These are phyloP conservation scores for Okapia johnstoni DNA, from an alignment of 2,113 vertebrate species.

Conservation along the genomic window DNA sequence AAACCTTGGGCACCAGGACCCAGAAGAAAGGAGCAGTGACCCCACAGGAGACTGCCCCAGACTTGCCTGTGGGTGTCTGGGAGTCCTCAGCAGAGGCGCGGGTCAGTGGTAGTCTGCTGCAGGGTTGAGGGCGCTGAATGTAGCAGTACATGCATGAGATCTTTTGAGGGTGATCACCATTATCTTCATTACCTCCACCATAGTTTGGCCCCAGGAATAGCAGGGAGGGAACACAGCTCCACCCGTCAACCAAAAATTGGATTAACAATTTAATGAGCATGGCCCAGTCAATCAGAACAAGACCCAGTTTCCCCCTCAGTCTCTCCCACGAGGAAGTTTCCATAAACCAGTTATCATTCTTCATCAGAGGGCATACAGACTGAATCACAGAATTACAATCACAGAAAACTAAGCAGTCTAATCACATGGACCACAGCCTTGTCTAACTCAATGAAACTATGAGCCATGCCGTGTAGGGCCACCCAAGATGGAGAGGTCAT, in stretches of 20 bases:
- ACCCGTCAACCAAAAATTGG: not conserved
- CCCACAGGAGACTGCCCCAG: not conserved
- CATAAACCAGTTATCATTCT: not conserved
- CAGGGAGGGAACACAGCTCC: not conserved
- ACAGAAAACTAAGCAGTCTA: not conserved
- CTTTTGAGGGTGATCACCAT: not conserved
- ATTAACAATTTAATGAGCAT: not conserved
- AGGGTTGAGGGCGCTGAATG: not conserved
- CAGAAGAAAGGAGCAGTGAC: not conserved
- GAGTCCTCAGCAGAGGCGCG: rapidly evolving
- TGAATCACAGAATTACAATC: not conserved
- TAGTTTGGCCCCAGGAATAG: not conserved
- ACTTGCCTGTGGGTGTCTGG: not conserved
- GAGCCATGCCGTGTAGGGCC: not conserved
- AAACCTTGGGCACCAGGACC: not conserved
- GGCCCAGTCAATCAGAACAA: not conserved
- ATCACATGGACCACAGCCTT: not conserved
- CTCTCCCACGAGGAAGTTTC: not conserved
- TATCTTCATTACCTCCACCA: not conserved
- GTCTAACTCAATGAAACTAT: not conserved
- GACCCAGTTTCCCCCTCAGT: not conserved
- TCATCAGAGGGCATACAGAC: not conserved
- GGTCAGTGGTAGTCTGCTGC: not conserved
- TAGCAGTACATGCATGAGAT: not conserved
- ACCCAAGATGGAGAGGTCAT: not conserved